Evolutionary conservation across 2,888 invertebrate genomes (phyloP).

Genomic region (Tetragonisca angustula): DNA sequence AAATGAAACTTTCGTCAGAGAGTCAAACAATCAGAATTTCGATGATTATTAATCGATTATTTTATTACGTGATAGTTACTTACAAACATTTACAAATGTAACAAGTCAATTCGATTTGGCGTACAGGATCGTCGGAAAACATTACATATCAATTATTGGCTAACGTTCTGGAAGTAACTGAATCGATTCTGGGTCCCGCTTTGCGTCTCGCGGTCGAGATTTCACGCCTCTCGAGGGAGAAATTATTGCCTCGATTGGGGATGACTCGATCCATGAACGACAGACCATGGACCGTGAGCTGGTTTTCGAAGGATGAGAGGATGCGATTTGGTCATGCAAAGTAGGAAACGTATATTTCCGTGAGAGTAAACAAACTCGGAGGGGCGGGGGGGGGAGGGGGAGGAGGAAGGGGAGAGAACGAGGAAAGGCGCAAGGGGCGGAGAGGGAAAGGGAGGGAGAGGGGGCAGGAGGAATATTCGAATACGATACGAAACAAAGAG

Average conservation of each 20-base stretch:
- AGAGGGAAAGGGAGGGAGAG: background rate
- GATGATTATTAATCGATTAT: constrained; percentile 79
- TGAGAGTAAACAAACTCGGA: background rate
- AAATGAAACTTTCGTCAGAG: background rate
- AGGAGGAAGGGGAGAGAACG: background rate
- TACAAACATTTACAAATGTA: constrained; percentile 83
- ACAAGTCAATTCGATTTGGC: constrained; percentile 82
- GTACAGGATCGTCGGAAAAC: constrained; percentile 79
- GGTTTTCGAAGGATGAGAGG: background rate
- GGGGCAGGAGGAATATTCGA: background rate
- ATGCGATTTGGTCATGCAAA: background rate
- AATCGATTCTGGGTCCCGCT: constrained; percentile 50
- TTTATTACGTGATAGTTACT: constrained; percentile 80
- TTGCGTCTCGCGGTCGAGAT: constrained; percentile 33
- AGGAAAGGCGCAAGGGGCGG: too few species aligned
- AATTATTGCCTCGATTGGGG: constrained; percentile 4
- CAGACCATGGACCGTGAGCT: background rate
- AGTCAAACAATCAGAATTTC: constrained; percentile 27
- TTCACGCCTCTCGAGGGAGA: constrained; percentile 22
- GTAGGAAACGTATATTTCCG: constrained; percentile 20
- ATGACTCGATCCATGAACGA: background rate
- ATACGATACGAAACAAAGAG: constrained; percentile 28
- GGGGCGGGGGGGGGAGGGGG: background rate
- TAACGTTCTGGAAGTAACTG: constrained; percentile 59
- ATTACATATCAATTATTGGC: constrained; percentile 73